These are phyloP conservation scores for Ligdia adustata DNA, from an alignment of 2,888 invertebrate species.

Conservation along the genomic window DNA sequence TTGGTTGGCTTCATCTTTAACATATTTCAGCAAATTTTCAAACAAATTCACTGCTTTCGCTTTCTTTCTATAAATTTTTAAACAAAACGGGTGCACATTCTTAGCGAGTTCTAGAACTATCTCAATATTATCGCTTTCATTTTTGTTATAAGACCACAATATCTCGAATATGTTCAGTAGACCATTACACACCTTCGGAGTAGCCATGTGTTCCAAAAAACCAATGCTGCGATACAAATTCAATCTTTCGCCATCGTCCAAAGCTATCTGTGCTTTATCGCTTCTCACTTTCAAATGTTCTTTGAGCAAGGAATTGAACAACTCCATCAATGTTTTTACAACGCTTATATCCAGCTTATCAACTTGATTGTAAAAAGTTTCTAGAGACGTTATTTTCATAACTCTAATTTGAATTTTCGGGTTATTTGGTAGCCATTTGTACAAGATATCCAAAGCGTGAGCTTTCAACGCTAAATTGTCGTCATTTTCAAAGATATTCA, in stretches of 20 bases:
- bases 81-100: slow-evolving; percentile 59
- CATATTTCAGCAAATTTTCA: slow-evolving; percentile 43
- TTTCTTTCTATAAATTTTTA: slow-evolving; percentile 47
- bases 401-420: slow-evolving; percentile 63
- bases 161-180: slow-evolving; percentile 56
- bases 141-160: slow-evolving; percentile 43
- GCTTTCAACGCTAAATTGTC: slow-evolving; percentile 56
- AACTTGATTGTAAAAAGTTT: slow-evolving; percentile 65
- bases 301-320: slow-evolving; percentile 64
- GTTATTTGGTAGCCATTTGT: slow-evolving; percentile 63
- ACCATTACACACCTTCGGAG: slow-evolving; percentile 57
- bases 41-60: slow-evolving; percentile 50
- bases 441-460: slow-evolving; percentile 56
- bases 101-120: slow-evolving; percentile 55
- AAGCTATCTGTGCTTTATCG: slow-evolving; percentile 38
- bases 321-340: slow-evolving; percentile 51
- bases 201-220: slow-evolving; percentile 60
- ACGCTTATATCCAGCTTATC: slow-evolving; percentile 51
- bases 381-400: slow-evolving; percentile 65
- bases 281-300: slow-evolving; percentile 58
- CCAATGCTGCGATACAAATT: slow-evolving; percentile 62
- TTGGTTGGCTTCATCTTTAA: slow-evolving; percentile 41
- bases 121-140: slow-evolving; percentile 40
- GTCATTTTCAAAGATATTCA: slow-evolving; percentile 63
- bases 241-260: slow-evolving; percentile 45